phyloP scores from a whole-genome alignment of 2,113 vertebrate genomes.

The Desmodus rotundus region DNA sequence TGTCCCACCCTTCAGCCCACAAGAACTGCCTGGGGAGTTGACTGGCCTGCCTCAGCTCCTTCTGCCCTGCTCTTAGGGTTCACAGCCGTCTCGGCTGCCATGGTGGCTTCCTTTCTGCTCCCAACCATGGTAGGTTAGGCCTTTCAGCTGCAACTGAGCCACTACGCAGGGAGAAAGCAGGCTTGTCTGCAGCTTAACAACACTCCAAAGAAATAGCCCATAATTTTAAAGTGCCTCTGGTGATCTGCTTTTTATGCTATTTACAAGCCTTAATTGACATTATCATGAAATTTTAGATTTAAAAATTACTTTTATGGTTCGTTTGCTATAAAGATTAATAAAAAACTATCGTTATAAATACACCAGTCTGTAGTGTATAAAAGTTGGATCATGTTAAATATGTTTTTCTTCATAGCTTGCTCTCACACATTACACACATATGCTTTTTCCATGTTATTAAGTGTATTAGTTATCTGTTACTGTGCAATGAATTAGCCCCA shows the following conservation, averaged over 20 bases:
- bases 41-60: too few relatives aligned
- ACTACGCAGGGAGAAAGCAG: rapidly evolving
- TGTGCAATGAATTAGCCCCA: background rate
- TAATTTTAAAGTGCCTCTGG: background rate
- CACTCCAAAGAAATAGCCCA: background rate
- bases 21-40: background rate
- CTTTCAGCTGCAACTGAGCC: too few relatives aligned
- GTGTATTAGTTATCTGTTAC: background rate
- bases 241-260: background rate
- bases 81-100: background rate
- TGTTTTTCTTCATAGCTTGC: background rate
- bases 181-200: background rate
- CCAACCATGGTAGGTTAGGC: too few relatives aligned
- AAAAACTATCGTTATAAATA: background rate
- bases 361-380: background rate
- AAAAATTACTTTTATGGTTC: background rate
- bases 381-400: background rate
- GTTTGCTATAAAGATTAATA: background rate
- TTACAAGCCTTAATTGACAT: background rate
- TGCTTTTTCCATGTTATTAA: background rate
- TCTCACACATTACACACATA: background rate
- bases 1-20: background rate
- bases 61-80: background rate
- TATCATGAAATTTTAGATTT: background rate
- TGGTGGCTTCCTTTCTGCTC: background rate